Conservation (phyloP, 1,140 invertebrate species). For the Anastrepha ludens region DNA sequence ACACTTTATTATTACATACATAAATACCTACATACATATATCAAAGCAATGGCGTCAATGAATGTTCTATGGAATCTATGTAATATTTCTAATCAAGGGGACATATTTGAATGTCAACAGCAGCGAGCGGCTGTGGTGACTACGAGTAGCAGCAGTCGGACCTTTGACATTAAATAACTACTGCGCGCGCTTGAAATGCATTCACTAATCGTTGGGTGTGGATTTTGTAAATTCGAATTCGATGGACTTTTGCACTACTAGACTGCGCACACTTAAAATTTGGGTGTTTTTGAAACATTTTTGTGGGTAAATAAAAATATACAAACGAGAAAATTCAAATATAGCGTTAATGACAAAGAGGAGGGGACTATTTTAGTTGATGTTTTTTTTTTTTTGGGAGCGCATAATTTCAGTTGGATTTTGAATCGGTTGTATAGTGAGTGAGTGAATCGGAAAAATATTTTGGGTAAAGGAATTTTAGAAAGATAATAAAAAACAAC, state of each 20-base stretch:
- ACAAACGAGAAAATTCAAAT: background rate
- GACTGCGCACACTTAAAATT: background rate
- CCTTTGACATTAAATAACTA: too few relatives aligned
- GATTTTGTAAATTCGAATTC: slow-evolving; percentile 9
- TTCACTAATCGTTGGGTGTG: background rate
- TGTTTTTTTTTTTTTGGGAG: background rate
- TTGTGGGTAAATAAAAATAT: background rate
- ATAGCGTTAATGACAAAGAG: background rate
- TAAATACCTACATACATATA: too few relatives aligned
- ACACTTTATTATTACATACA: too few relatives aligned
- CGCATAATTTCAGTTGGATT: background rate
- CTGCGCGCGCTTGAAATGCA: too few relatives aligned
- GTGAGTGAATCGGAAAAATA: background rate
- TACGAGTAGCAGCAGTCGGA: too few relatives aligned
- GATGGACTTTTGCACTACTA: slow-evolving; percentile 21
- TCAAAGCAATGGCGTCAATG: too few relatives aligned
- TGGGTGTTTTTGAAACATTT: background rate
- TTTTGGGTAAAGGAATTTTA: background rate
- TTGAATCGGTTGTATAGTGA: background rate
- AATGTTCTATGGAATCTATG: too few relatives aligned
- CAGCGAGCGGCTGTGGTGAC: too few relatives aligned
- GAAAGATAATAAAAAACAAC: background rate
- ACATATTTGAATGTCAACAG: too few relatives aligned
- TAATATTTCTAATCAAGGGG: too few relatives aligned
- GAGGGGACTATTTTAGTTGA: background rate